Conservation (phyloP, 1,140 invertebrate genomes). For the Conus ventricosus region DNA sequence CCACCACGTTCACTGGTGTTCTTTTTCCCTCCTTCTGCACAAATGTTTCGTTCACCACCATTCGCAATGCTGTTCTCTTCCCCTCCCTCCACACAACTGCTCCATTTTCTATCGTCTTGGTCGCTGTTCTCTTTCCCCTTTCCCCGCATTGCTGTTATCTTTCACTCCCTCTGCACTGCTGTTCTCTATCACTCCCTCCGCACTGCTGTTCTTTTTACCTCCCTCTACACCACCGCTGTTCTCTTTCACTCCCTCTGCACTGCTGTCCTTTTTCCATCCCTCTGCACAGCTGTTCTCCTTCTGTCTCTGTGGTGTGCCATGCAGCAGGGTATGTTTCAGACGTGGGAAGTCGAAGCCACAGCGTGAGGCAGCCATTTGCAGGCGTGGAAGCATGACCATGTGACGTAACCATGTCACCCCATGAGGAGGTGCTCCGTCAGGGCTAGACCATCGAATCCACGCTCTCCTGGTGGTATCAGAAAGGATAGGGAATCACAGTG, state of each 20-base stretch:
- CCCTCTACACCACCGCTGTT: neutral
- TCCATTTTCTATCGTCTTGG: neutral
- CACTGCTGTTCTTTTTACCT: neutral
- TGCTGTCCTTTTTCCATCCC: neutral
- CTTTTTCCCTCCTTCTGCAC: too few relatives aligned
- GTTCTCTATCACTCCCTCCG: neutral
- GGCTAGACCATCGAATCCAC: slow-evolving; percentile 38
- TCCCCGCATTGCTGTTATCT: neutral
- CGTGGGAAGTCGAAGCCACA: slow-evolving; percentile 54
- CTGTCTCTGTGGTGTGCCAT: neutral
- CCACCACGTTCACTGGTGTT: too few relatives aligned
- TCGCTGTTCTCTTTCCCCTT: neutral
- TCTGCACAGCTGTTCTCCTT: neutral
- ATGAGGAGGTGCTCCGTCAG: slow-evolving; percentile 45
- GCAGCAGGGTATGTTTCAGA: neutral
- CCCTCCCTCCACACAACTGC: neutral
- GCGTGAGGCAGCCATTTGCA: slow-evolving; percentile 45
- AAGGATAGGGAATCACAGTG: neutral
- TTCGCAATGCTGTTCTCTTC: too few relatives aligned
- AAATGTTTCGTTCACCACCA: too few relatives aligned
- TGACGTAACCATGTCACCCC: slow-evolving; percentile 62
- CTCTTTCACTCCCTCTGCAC: neutral
- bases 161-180: neutral
- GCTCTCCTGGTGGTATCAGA: neutral
- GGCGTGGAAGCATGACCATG: slow-evolving; percentile 56